phyloP scores from a whole-genome alignment of 2,797 vertebrate genomes.

The Sus cebifrons region DNA sequence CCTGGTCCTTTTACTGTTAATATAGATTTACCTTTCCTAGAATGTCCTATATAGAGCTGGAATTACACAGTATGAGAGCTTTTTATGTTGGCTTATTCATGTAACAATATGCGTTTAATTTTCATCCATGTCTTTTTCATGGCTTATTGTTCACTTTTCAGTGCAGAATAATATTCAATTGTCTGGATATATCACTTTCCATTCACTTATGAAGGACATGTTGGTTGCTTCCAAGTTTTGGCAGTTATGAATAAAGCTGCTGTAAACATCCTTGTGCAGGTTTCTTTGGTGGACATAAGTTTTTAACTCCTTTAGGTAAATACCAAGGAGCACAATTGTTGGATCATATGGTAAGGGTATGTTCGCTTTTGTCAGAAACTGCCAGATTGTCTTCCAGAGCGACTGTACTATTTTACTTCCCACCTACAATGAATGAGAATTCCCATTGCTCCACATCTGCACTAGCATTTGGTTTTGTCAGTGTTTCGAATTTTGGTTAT shows the following conservation, averaged over 20 bases:
- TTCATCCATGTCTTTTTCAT: slow-evolving; percentile 24
- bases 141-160: neutral
- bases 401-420: neutral
- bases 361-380: neutral
- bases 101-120: neutral
- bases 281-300: too few relatives aligned
- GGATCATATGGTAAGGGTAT: too few relatives aligned
- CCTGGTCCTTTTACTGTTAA: neutral
- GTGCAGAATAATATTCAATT: neutral
- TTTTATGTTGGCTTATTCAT: slow-evolving; percentile 7
- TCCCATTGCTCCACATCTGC: neutral
- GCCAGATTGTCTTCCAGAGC: neutral
- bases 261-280: too few relatives aligned
- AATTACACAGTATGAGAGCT: neutral
- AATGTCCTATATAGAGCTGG: neutral
- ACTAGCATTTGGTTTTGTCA: neutral
- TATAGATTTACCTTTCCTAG: slow-evolving; percentile 15
- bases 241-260: neutral
- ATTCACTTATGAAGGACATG: neutral
- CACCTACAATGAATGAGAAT: neutral
- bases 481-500: neutral
- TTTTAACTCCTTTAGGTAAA: too few relatives aligned
- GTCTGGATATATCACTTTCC: neutral
- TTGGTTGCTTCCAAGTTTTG: neutral
- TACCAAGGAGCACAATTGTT: too few relatives aligned